Evolutionary conservation across 2,113 vertebrate genomes (phyloP).

Genomic region (Brachyhypopomus occidentalis): DNA sequence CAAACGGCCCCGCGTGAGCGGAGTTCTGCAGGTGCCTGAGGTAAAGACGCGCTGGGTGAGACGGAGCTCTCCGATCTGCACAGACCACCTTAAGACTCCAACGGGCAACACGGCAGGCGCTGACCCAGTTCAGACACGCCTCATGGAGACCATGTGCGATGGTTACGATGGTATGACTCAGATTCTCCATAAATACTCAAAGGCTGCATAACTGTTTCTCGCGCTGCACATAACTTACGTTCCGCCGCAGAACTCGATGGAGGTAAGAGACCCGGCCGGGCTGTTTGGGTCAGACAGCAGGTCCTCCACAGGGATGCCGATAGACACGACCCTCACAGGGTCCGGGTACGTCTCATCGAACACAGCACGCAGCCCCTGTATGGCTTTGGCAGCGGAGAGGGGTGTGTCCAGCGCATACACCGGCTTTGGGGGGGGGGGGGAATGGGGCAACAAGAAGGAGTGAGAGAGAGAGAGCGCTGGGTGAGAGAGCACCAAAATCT

Average conservation of each 20-base stretch:
- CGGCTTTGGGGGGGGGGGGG: constrained; percentile 61
- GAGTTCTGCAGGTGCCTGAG: constrained; percentile 92
- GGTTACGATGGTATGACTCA: background rate
- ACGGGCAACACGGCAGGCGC: background rate
- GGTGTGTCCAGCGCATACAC: constrained; percentile 88
- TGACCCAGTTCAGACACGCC: background rate
- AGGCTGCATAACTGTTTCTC: background rate
- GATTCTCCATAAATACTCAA: background rate
- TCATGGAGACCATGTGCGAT: background rate
- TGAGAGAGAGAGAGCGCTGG: no score
- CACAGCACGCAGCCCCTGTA: constrained; percentile 93
- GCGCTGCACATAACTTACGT: constrained; percentile 82
- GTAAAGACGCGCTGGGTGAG: background rate
- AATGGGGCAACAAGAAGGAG: background rate
- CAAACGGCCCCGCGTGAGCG: constrained; percentile 83
- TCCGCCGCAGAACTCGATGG: constrained; percentile 95
- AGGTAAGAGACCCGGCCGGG: constrained; percentile 85
- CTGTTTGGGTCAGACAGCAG: constrained; percentile 87
- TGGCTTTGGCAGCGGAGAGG: constrained; percentile 90
- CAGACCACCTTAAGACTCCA: background rate
- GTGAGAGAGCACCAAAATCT: no score
- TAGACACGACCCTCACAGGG: constrained; percentile 92
- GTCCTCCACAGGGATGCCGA: constrained; percentile 86
- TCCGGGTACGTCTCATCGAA: constrained; percentile 98
- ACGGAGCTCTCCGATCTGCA: background rate